Base-by-base conservation (phyloP, 2,888 invertebrate genomes). In the Plemyria rubiginata region DNA sequence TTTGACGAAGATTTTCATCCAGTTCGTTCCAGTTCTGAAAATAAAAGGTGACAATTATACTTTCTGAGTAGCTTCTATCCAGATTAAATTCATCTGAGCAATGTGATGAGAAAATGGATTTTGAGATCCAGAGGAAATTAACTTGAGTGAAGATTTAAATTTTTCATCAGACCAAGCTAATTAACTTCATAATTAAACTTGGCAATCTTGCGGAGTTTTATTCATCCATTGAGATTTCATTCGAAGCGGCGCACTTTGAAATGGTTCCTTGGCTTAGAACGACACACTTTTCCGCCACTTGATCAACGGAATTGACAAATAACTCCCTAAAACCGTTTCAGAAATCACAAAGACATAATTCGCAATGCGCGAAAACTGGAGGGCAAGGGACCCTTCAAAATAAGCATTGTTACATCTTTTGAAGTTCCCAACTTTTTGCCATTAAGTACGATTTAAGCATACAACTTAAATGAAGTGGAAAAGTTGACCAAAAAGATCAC, bases 401-500 rank as follows among this genome's bases (percentile, higher is more conserved):
- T 87, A 88, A 88, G 88, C 88, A 89, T 90, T 91, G 91, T 91
- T 90, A 91, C 90, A 90, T 90, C 90, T 91, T 91, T 85, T 84
- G 82, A 87, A 88, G 84, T 86, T 79, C 71, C 82, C 75, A 90
- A 92, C 88, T 90, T 91, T 88, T 79, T 79, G 82, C 86, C 88
- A 88, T 92, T 89, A 87, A 83, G 87, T 87, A 87, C 87, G 85
- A 86, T 88, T 89, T 90, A 88, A 91, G 89, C 84, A 86, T 82
- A 84, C 85, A 91, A 92, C 88, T 91, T 90, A 90, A 92, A 91
- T 91, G 90, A 92, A 92, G 90, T 89, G 86, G 88, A 87, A 89
- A 91, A 91, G 88, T 91, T 90, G 87, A 86, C 89, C 87, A 81
- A 75, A 78, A 79, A 81, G 83, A 85, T 85, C 82, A 82, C 82